Evolutionary conservation across 2,797 vertebrate genomes (phyloP), one percentile per base, ranked within the genome.

Genomic region (Lagocephalus sceleratus): DNA sequence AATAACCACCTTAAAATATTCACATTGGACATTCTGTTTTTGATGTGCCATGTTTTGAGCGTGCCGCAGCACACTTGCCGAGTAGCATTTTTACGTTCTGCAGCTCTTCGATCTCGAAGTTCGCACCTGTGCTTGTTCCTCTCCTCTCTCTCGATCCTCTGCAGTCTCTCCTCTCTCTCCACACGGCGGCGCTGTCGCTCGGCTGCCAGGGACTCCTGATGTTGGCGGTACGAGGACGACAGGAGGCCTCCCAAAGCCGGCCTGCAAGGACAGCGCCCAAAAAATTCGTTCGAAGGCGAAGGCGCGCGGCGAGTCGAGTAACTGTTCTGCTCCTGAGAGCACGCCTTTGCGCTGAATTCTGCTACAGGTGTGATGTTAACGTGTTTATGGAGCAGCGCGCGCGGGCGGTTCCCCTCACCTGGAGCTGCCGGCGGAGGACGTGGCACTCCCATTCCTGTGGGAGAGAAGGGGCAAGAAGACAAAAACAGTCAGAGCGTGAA

Each of bases 71-170:
- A 35, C 22, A 47, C 14, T 20, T 2, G n/a, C 19, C 8, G 3
- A 29, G 21, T 15, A 19, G 1, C 12, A 10, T 11, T 4, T 15
- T 0, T 3, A 20, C 46, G 22, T 10, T 16, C 29, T 5, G 0
- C 15, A 3, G 0, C 20, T 32, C 9, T 54, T 14, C 39, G 1
- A 61, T 47, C 20, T 57, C 14, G 49, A 57, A 9, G 10, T 17
- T 8, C 2, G 2, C 84, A 96, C 96, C 94, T 96, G 91, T 96
- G 95, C 82, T 94, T 93, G 86, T 96, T 95, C 70, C 95, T 93
- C 85, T 98, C 96, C 85, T 98, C 95, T 50, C 94, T 89, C 74
- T 98, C 95, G 70, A 98, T 97, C 76, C 90, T 88, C 85, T 93
- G 94, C 67, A 98, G 75, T 35, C 96, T 82, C 66, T 97, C 95